These are phyloP conservation scores for Xiphorhynchus elegans DNA, from an alignment of 2,113 vertebrate species.

Conservation along the genomic window DNA sequence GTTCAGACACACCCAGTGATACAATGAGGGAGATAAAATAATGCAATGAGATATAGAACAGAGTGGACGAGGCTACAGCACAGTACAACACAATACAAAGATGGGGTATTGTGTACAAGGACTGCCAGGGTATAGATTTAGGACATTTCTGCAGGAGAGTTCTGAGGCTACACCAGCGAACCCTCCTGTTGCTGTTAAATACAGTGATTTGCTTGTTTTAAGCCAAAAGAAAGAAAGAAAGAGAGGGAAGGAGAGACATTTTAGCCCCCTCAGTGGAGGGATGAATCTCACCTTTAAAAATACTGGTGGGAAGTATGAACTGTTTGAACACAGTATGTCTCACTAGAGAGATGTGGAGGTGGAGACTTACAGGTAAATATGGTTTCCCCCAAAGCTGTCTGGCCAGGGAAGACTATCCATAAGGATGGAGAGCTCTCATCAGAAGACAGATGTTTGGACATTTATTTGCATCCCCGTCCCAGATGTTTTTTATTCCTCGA, in stretches of 20 bases:
- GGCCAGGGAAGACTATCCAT: neutral
- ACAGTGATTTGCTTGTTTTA: neutral
- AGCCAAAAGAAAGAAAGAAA: neutral
- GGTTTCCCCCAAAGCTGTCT: rapidly evolving
- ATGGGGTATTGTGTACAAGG: neutral
- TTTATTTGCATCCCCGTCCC: neutral
- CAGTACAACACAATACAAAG: neutral
- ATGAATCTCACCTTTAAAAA: neutral
- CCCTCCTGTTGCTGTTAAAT: neutral
- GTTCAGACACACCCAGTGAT: neutral
- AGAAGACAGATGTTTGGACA: neutral
- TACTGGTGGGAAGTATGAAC: neutral
- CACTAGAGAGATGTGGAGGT: neutral
- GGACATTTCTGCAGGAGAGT: neutral
- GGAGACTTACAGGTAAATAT: neutral
- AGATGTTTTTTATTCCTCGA: neutral
- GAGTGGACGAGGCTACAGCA: neutral
- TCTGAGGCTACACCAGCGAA: neutral
- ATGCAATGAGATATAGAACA: neutral
- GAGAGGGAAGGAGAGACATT: neutral
- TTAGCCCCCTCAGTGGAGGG: neutral
- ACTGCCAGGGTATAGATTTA: neutral
- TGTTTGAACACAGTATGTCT: neutral
- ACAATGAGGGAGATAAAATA: neutral
- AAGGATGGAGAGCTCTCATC: neutral